A percentile compares a stretch with the other conserved stretches of the same genome.
Evolutionary conservation across 2,888 invertebrate genomes (phyloP).

Genomic region (Agrypnus murinus): DNA sequence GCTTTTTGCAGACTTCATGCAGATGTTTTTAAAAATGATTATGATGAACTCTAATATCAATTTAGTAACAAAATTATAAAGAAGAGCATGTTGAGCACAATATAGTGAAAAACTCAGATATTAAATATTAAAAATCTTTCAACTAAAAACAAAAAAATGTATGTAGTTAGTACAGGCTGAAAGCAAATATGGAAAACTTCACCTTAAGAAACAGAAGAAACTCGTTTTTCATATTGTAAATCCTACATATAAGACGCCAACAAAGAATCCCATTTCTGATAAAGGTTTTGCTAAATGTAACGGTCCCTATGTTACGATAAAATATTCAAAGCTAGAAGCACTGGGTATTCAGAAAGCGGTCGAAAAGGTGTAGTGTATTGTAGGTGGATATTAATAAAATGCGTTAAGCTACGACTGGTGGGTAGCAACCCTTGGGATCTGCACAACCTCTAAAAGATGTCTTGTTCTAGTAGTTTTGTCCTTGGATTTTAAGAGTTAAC

Average conservation of each 20-base stretch:
- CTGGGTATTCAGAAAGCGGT: conserved; percentile 11
- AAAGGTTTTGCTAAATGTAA: conserved; percentile 27
- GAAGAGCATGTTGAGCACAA: too few relatives aligned
- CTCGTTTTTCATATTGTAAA: conserved; percentile 11
- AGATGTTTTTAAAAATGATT: too few relatives aligned
- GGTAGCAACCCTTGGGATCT: conserved; percentile 2
- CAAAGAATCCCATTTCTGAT: conserved; percentile 10
- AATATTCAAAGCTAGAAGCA: conserved; percentile 22
- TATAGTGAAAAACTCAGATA: too few relatives aligned
- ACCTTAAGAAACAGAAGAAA: background rate
- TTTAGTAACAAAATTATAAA: too few relatives aligned
- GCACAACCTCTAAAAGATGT: background rate
- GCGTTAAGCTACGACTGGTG: conserved; percentile 18
- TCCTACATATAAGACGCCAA: conserved; percentile 11
- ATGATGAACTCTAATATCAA: too few relatives aligned
- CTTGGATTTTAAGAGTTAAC: background rate
- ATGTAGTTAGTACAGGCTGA: too few relatives aligned
- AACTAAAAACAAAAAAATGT: too few relatives aligned
- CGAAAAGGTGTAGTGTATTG: conserved; percentile 23
- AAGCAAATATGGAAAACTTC: background rate
- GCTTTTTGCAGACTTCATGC: too few relatives aligned
- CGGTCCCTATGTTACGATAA: conserved; percentile 6
- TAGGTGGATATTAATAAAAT: conserved; percentile 29
- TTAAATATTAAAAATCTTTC: too few relatives aligned
- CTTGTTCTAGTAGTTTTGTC: background rate